Evolutionary conservation across 2,113 vertebrate genomes (phyloP), one percentile per base, ranked within the genome.

Genomic region (Cottus gobio): DNA sequence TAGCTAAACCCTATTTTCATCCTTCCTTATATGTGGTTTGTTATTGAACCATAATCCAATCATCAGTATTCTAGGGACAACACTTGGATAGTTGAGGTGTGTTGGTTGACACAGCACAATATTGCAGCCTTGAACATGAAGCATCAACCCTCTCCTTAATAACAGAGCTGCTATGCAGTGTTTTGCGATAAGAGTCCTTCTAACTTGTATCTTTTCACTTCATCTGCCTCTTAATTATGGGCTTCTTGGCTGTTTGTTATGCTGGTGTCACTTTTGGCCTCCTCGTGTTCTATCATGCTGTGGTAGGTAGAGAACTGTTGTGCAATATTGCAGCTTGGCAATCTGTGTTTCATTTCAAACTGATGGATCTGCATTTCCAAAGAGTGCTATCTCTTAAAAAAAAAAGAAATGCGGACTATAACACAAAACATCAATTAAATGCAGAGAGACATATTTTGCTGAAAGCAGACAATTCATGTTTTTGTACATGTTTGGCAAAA

Each of bases 71-170:
- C 31, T 1, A 6, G 65, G 20, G 8, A 75, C 22, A 73, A 18
- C 60, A 42, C 24, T 39, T 13, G 26, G 13, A 60, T 30, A 16
- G 58, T 28, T 77, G 71, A 58, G n/a, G 9, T 76, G 46, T 64
- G 56, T 64, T 42, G 66, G 70, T 26, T 76, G 52, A 30, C 20
- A 11, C 31, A 62, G 70, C 48, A 71, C 46, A 69, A 9, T 66
- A 71, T 71, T 24, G 24, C 28, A 46, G 46, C 39, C 26, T 77
- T 31, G n/a, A 68, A 20, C 30, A 46, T 71, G 70, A 30, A 70
- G 37, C 66, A 48, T 44, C 52, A 70, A 44, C 28, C 70, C 52
- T 69, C 52, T 72, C 24, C 7, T 48, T 18, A 66, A 28, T 18
- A 66, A 28, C 50, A 63, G 37, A 36, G 16, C 24, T 66, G 31